phyloP scores from a whole-genome alignment of 2,888 invertebrate species.

The Tenthredo notha region DNA sequence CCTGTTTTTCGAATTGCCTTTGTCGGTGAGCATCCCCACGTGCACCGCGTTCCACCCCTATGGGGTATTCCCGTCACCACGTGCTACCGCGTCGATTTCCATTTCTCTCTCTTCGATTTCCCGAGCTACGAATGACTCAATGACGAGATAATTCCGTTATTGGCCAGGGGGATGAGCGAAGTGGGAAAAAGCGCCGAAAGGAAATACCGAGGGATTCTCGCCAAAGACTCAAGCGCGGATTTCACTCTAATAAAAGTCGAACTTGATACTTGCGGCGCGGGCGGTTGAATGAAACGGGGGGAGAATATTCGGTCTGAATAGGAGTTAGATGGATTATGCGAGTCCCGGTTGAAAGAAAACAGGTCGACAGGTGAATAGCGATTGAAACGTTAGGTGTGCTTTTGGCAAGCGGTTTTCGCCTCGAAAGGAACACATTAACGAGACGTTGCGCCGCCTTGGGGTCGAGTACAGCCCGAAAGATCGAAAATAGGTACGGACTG shows the following conservation, averaged over 20 bases:
- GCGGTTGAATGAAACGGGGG: conserved; percentile 2
- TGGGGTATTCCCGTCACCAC: conserved; percentile 29
- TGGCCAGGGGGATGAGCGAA: not conserved
- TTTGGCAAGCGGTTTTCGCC: conserved; percentile 67
- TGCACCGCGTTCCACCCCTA: conserved; percentile 4
- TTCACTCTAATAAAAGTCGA: conserved; percentile 32
- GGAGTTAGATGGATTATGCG: conserved; percentile 72
- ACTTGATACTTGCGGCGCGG: not conserved
- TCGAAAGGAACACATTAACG: conserved; percentile 74
- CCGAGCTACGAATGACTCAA: conserved; percentile 6
- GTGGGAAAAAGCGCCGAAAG: not conserved
- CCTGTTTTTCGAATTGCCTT: conserved; percentile 47
- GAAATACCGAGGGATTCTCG: not conserved
- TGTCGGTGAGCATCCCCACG: conserved; percentile 43
- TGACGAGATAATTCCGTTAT: conserved; percentile 48
- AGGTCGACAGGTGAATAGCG: conserved; percentile 68
- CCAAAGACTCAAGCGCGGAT: conserved; percentile 4
- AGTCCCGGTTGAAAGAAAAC: conserved; percentile 65
- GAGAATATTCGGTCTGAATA: conserved; percentile 45
- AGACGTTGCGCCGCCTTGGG: conserved; percentile 49
- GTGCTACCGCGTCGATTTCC: conserved; percentile 17
- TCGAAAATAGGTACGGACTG: conserved; percentile 54
- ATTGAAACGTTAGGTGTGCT: conserved; percentile 71
- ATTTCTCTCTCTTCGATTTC: conserved; percentile 20
- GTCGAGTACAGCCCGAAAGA: conserved; percentile 62